Evolutionary conservation across 2,888 invertebrate species (phyloP), one percentile per base, ranked within the genome.

Genomic region (Oxyteleia sp.): DNA sequence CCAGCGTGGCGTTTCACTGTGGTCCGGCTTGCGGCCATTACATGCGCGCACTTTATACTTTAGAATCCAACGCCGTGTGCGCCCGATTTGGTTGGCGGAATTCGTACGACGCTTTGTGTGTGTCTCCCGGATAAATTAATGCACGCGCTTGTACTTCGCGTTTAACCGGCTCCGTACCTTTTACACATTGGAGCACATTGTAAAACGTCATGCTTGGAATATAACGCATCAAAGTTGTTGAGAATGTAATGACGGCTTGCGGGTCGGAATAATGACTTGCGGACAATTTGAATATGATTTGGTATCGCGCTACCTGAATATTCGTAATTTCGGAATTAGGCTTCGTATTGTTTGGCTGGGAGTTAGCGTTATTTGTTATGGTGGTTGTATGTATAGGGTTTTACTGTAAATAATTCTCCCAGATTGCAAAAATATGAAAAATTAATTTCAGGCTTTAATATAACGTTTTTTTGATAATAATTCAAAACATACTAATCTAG

Each of bases 61-160:
- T 61, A 74, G 71, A 82, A 76, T 75, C 63, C 66, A 45, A 66
- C 69, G 64, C 63, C 69, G 69, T 69, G 69, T 72, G 80, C 63
- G 64, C 84, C 68, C 68, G 82, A 75, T 84, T 84, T 82, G 80
- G 80, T 61, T 74, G 72, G 51, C 29, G 74, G 69, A 85, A 85
- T 85, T 83, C 76, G 72, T 64, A 80, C 45, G 83, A 64, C 55
- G 80, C 78, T 83, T 85, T 78, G 82, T 71, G n/a, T 66, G 20
- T 59, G 79, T 59, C 71, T 63, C 72, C 26, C 74, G 49, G 72
- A 68, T 82, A 82, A 85, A 85, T 85, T 79, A 82, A 82, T 79
- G 84, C 83, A 81, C 57, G 66, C 71, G 80, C 63, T 84, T 80
- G 75, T 69, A 64, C 66, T 69, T 71, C 75, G 74, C 59, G 63